Base-by-base conservation (phyloP, 2,113 vertebrate species). In the Blennius ocellaris region DNA sequence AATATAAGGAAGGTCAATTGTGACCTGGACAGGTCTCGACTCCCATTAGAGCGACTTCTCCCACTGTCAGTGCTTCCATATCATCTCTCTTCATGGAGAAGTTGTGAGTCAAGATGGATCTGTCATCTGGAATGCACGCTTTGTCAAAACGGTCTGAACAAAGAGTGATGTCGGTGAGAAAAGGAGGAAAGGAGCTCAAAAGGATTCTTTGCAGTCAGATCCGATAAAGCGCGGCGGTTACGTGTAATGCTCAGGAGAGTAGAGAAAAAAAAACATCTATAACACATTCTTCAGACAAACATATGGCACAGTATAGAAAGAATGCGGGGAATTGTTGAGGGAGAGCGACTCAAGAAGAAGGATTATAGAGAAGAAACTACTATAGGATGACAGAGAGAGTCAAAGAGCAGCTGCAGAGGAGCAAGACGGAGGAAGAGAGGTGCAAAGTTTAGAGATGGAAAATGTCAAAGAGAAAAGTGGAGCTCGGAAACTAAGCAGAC, bases 191-290 rank as follows among this genome's bases (percentile, higher is more conserved):
- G 41, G n/a, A 6, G 57, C 21, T 74, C 37, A 11, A 44, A 70
- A 41, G 50, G 45, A 80, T n/a, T 48, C 48, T 38, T 66, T 66
- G 40, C 61, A 71, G 76, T 73, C 21, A 58, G 62, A 51, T 69
- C 50, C 41, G 86, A 87, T 87, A 84, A 90, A 84, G 66, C 51
- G 47, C 55, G 77, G 76, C 71, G 61, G 73, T 69, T 59, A 65
- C 63, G 54, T 73, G 66, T 21, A 45, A 77, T 60, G 41, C 81
- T 82, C 78, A 17, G 11, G 84, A 30, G 21, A 30, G 21, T 2
- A 4, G 21, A 74, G 81, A 57, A 44, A 17, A 44, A 40, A 12
- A 70, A 57, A 30, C 21, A 85, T 15, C 54, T 44, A 39, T 53
- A 68, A 49, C 43, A 57, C 65, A 75, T 63, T 49, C 10, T 48